These are phyloP conservation scores for Vanessa cardui DNA, from an alignment of 2,888 invertebrate genomes.

Conservation along the genomic window DNA sequence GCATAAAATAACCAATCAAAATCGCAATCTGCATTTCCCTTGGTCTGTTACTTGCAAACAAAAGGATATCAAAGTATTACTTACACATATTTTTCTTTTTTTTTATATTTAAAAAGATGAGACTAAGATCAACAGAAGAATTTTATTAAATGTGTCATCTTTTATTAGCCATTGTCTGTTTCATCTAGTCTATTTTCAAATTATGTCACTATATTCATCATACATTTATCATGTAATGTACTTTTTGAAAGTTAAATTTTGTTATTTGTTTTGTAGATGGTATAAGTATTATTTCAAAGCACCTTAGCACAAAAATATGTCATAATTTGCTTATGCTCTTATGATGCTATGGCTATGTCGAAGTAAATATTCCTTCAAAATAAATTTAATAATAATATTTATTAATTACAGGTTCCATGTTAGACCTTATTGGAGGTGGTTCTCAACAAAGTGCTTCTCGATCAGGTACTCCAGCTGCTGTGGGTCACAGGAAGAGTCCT, in stretches of 20 bases:
- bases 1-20: constrained; percentile 50
- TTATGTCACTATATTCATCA: background rate
- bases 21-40: constrained; percentile 75
- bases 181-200: too few species aligned
- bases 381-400: constrained; percentile 42
- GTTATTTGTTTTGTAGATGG: background rate
- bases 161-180: background rate
- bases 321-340: background rate
- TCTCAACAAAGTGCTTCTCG: constrained; percentile 84
- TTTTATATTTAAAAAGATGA: too few species aligned
- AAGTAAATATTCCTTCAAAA: background rate
- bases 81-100: too few species aligned
- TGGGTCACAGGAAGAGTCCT: constrained; percentile 90
- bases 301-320: background rate
- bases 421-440: constrained; percentile 88
- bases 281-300: background rate
- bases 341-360: constrained; percentile 37
- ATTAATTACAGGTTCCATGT: constrained; percentile 75
- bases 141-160: background rate
- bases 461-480: constrained; percentile 90
- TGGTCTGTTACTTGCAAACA: constrained; percentile 75
- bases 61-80: constrained; percentile 33
- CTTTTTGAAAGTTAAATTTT: background rate
- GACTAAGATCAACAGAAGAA: too few species aligned
- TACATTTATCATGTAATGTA: background rate